Base-by-base conservation (phyloP, 1,140 invertebrate species). In the Hesperophylax magnus region DNA sequence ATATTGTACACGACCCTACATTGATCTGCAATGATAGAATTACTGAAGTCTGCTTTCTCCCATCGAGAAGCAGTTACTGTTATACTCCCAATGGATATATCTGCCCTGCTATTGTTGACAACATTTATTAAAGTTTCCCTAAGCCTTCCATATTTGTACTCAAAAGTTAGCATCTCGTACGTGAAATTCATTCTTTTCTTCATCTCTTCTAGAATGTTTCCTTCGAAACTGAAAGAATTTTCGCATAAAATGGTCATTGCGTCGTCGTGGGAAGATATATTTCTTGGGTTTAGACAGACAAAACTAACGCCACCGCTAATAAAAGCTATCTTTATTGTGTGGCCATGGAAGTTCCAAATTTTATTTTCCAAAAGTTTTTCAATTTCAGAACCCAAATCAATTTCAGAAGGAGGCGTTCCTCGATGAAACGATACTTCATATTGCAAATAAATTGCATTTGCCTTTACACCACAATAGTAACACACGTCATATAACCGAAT, bases 101-200 rank as follows among this genome's bases (percentile, higher is more conserved):
- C 67, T 8, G 67, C 67, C 39, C 7, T 39, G 39, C 39, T 22
- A 9, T 52, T 18, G 4, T 71, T 20, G 0, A 71, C n/a, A n/a
- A 22, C 17, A 4, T 52, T n/a, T 2, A 71, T 18, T 3, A 71
- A 18, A 18, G 14, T 20, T 52, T 71, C 39, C 18, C n/a, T n/a
- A 20, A 24, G 0, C n/a, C 67, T 20, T 34, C 39, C 67, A 15
- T 11, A n/a, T 52, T 52, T 71, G 18, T 71, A n/a, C n/a, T 47
- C 67, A 52, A 52, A 71, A 52, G n/a, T 20, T 47, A 71, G 6
- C 34, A 71, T 20, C 14, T n/a, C 39, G 4, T 47, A 39, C 1
- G 53, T 71, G 39, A 71, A 71, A 24, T 71, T 47, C 6, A 71
- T 17, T 71, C 67, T 47, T 71, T 71, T 71, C 34, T n/a, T 52